Evolutionary conservation across 2,888 invertebrate species (phyloP), one percentile per base, ranked within the genome.

Genomic region (Plebejus argus): DNA sequence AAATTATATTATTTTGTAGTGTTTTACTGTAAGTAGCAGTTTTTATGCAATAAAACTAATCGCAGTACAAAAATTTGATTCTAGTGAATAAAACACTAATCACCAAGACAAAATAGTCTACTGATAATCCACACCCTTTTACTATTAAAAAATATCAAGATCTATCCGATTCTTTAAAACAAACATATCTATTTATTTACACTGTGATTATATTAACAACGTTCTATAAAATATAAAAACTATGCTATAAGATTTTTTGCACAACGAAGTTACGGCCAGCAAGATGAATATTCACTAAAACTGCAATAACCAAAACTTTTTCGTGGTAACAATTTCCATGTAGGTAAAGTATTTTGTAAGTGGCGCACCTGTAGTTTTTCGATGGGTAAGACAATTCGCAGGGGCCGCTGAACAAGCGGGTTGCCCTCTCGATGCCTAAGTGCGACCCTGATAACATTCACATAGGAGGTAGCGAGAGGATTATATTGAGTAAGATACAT

Each of bases 401-500:
- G n/a, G 49, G 74, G 28, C 23, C 53, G 74, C 74, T 74, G 74
- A 74, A 18, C 74, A 28, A 74, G 74, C 74, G 74, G 15, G 23
- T 74, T 28, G 49, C 12, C 74, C 74, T 53, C 74, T 49, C 74
- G 74, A 53, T 61, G 61, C 28, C 66, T 66, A 28, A 66, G 66
- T 66, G 66, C 66, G 66, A 66, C 66, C 66, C 66, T 66, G 66
- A 33, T 61, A 61, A 61, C 61, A 61, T 61, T 61, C 23, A 23
- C 61, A 66, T 66, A 15, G 15, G 66, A 12, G 66, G 12, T 18
- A 33, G 66, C 66, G 66, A 28, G 10, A 45, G 23, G 8, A 61
- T 3, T 23, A 7, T 7, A 7, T 61, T 1, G 10, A 10, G 4
- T 23, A 61, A 3, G 2, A 10, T 7, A 10, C 39, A 33, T 35